Evolutionary conservation across 1,140 invertebrate genomes (phyloP), one percentile per base, ranked within the genome.

Genomic region (Heliconius hermathena): DNA sequence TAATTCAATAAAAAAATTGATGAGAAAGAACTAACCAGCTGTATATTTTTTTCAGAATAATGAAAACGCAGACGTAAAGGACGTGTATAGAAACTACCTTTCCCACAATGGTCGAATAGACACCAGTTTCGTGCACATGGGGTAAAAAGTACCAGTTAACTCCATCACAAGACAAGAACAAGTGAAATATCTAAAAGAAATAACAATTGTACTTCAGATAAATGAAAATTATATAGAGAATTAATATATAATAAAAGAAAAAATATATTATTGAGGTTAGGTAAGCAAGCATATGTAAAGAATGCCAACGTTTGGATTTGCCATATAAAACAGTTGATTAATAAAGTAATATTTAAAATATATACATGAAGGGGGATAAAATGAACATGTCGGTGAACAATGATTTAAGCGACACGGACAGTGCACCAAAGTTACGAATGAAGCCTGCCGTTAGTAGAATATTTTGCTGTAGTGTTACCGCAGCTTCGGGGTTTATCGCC

Each of bases 391-490:
- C 91, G 33, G 87, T 91, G 52, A 89, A 86, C 75, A 93, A 93
- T 78, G 92, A 93, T 38, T 54, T 93, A 60, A 90, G 86, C 74
- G 92, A 94, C 8, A 77, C 88, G 66, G 91, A 93, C 49, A 74
- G 82, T 11, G 76, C 89, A 3, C 89, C 91, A 20, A 92, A 88
- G 82, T 80, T 91, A 41, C 80, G 88, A 33, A 95, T 95, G 94
- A 94, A 93, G 82, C 94, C 94, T 13, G 94, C 94, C 18, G 88
- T 95, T 38, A 91, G 85, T 72, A 93, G 86, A 75, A 94, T 95
- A 84, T 95, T 95, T 80, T 95, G 94, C 82, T 95, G 94, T 87
- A 95, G 94, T 75, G 94, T 95, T 4, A 95, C 94, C 1, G 94
- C 93, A 46, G 94, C 94, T 5, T 93, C 94, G 2, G 94, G 94